Evolutionary conservation across 2,797 vertebrate species (phyloP).

Genomic region (Alosa sapidissima): DNA sequence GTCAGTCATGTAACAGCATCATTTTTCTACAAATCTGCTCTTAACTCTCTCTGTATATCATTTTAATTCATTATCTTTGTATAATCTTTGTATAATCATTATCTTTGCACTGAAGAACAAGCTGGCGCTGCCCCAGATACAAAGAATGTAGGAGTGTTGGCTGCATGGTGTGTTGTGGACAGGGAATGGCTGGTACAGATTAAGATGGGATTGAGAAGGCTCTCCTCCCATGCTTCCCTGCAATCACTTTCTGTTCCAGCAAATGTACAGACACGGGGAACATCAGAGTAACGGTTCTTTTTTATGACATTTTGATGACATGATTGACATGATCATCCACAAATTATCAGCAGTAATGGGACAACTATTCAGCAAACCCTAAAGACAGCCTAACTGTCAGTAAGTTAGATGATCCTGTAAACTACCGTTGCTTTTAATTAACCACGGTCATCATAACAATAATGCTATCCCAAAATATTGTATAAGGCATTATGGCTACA

Average conservation of each 20-base stretch:
- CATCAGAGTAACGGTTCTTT: not conserved
- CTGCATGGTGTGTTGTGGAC: not conserved
- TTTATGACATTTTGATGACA: not conserved
- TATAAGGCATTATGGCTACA: too few species aligned
- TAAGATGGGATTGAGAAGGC: not conserved
- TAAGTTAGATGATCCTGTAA: not conserved
- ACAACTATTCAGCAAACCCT: not conserved
- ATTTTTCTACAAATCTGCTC: not conserved
- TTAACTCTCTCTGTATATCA: too few species aligned
- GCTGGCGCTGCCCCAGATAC: not conserved
- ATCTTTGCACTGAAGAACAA: too few species aligned
- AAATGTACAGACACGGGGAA: not conserved
- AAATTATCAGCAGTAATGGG: not conserved
- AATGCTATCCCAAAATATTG: not conserved
- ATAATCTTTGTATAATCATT: too few species aligned
- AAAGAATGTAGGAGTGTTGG: slow-evolving; percentile 6
- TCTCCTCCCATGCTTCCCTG: not conserved
- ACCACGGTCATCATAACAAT: not conserved
- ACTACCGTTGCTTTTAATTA: not conserved
- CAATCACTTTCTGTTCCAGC: not conserved
- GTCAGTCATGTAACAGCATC: not conserved
- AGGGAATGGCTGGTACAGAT: not conserved
- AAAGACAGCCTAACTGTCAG: not conserved
- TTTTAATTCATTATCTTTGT: not conserved
- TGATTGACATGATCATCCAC: not conserved